These are phyloP conservation scores for Centruroides vittatus DNA, from an alignment of 1,140 invertebrate species.

Conservation along the genomic window DNA sequence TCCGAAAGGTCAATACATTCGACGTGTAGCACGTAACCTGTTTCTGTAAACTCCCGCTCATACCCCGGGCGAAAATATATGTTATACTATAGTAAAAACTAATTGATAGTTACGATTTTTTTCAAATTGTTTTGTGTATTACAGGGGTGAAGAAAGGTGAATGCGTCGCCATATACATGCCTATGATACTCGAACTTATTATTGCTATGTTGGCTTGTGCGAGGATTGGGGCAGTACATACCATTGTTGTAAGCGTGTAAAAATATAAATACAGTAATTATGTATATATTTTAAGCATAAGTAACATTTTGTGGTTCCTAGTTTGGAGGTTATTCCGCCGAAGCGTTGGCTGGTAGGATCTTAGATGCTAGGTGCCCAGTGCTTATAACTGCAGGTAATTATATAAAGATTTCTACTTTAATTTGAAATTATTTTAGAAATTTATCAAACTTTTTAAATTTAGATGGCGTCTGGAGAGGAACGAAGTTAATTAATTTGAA, in stretches of 20 bases:
- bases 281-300: too few species aligned
- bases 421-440: background rate
- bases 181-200: slow-evolving; percentile 88
- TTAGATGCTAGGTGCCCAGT: slow-evolving; percentile 64
- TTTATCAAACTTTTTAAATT: background rate
- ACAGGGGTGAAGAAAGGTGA: slow-evolving; percentile 55
- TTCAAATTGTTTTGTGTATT: background rate
- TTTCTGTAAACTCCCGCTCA: too few species aligned
- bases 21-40: too few species aligned
- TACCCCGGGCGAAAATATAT: too few species aligned
- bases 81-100: too few species aligned
- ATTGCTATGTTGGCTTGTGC: slow-evolving; percentile 91
- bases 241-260: slow-evolving; percentile 59
- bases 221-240: slow-evolving; percentile 81
- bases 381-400: slow-evolving; percentile 55
- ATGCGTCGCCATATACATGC: slow-evolving; percentile 90
- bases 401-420: background rate
- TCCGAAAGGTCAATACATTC: too few species aligned
- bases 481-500: slow-evolving; percentile 74
- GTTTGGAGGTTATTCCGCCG: slow-evolving; percentile 89
- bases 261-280: too few species aligned
- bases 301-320: slow-evolving; percentile 24
- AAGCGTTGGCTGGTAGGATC: slow-evolving; percentile 81
- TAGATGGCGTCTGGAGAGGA: slow-evolving; percentile 75
- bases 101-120: too few species aligned